These are phyloP conservation scores for Manis crassicaudata DNA, from an alignment of 2,797 vertebrate genomes.

Conservation along the genomic window DNA sequence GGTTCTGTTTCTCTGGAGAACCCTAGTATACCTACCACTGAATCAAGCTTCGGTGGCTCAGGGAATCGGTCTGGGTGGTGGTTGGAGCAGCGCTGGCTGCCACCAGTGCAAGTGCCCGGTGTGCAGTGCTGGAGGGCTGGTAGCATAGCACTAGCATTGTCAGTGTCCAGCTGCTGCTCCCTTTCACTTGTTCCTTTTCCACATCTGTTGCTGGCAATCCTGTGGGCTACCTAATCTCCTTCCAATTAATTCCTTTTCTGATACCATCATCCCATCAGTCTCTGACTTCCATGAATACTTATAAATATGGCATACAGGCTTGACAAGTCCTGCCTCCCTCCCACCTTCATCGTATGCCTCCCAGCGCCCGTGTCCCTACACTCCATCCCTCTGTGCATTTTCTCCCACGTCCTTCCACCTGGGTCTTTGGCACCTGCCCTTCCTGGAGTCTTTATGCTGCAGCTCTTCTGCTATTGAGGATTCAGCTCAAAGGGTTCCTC, in stretches of 20 bases:
- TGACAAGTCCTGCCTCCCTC: not conserved
- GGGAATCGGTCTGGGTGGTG: not conserved
- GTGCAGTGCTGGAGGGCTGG: no score
- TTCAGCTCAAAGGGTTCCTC: not conserved
- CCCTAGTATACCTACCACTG: not conserved
- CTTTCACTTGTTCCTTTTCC: not conserved
- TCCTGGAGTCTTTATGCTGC: not conserved
- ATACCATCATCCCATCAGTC: no score
- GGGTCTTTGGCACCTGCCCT: not conserved
- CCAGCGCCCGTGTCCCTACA: accelerated
- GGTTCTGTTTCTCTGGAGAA: not conserved
- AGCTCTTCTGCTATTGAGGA: not conserved
- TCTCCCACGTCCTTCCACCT: not conserved
- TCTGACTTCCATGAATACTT: not conserved
- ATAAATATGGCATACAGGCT: not conserved
- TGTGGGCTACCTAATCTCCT: not conserved
- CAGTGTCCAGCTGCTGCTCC: not conserved
- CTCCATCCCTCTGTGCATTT: not conserved
- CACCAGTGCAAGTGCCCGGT: not conserved
- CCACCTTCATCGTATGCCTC: not conserved
- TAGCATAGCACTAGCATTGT: not conserved
- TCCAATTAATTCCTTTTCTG: not conserved
- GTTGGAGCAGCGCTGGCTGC: not conserved
- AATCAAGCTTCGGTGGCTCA: no score
- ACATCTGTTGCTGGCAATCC: not conserved